phyloP scores from a whole-genome alignment of 2,888 invertebrate species.

The Melanotus villosus region DNA sequence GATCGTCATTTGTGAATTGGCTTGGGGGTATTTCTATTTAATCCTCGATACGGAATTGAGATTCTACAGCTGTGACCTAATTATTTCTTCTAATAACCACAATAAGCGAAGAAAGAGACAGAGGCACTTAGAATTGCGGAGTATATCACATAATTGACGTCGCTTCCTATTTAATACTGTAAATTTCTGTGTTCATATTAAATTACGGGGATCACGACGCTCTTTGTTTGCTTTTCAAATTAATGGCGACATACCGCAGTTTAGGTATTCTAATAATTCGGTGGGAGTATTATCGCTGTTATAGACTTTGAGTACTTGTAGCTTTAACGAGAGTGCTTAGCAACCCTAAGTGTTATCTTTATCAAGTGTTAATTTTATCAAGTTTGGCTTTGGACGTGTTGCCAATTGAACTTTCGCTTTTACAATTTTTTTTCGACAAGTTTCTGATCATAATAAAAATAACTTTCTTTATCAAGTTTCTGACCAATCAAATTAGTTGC shows the following conservation, averaged over 20 bases:
- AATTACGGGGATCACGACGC: not conserved
- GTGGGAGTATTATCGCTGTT: not conserved
- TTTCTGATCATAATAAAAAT: too few relatives aligned
- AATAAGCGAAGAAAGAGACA: not conserved
- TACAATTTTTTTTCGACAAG: too few relatives aligned
- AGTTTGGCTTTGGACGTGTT: too few relatives aligned
- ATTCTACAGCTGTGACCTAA: not conserved
- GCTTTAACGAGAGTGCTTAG: not conserved
- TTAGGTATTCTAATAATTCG: conserved; percentile 2
- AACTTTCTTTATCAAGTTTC: too few relatives aligned
- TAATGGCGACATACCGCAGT: not conserved
- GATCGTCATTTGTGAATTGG: too few relatives aligned
- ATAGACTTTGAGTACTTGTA: not conserved
- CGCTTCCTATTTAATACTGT: not conserved
- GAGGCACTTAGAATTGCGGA: not conserved
- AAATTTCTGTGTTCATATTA: conserved; percentile 6
- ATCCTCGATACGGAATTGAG: too few relatives aligned
- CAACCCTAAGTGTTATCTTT: not conserved
- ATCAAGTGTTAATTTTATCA: too few relatives aligned
- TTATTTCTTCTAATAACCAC: too few relatives aligned
- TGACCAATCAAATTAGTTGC: too few relatives aligned
- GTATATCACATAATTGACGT: not conserved
- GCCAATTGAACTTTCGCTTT: too few relatives aligned
- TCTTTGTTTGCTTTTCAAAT: conserved; percentile 2
- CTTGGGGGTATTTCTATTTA: too few relatives aligned